Evolutionary conservation across 2,797 vertebrate species (phyloP).

Genomic region (Gobio occitaniae): DNA sequence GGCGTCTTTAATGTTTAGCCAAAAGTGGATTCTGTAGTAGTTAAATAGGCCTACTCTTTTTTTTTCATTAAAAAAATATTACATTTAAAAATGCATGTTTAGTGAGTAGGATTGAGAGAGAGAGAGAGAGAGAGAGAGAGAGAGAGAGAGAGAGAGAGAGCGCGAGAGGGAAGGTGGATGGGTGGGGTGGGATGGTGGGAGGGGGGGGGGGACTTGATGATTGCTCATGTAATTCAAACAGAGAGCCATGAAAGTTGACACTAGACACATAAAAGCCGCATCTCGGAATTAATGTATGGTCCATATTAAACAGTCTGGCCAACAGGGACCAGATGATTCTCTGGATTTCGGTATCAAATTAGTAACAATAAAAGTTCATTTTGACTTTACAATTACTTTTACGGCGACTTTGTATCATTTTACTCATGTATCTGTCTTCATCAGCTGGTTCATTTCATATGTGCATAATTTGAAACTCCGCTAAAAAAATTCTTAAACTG

Average conservation of each 20-base stretch:
- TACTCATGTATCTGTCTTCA: slow-evolving; percentile 23
- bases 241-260: slow-evolving; percentile 62
- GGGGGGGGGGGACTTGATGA: slow-evolving; percentile 52
- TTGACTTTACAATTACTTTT: slow-evolving; percentile 52
- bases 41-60: neutral
- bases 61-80: neutral
- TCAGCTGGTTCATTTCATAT: slow-evolving; percentile 45
- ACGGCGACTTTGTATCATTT: neutral
- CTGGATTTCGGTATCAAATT: slow-evolving; percentile 62
- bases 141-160: neutral
- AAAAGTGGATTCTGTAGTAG: neutral
- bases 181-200: neutral
- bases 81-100: neutral
- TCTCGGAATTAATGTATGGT: slow-evolving; percentile 71
- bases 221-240: slow-evolving; percentile 63
- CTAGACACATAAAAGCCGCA: slow-evolving; percentile 61
- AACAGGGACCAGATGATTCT: slow-evolving; percentile 63
- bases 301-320: slow-evolving; percentile 60
- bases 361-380: slow-evolving; percentile 50
- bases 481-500: slow-evolving; percentile 53
- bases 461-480: slow-evolving; percentile 35
- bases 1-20: neutral
- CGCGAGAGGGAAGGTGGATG: neutral
- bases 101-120: neutral
- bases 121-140: neutral